Percentiles rank a stretch among this genome's conserved stretches.
phyloP scores from a whole-genome alignment of 2,797 vertebrate species.

The Botia kubotai region DNA sequence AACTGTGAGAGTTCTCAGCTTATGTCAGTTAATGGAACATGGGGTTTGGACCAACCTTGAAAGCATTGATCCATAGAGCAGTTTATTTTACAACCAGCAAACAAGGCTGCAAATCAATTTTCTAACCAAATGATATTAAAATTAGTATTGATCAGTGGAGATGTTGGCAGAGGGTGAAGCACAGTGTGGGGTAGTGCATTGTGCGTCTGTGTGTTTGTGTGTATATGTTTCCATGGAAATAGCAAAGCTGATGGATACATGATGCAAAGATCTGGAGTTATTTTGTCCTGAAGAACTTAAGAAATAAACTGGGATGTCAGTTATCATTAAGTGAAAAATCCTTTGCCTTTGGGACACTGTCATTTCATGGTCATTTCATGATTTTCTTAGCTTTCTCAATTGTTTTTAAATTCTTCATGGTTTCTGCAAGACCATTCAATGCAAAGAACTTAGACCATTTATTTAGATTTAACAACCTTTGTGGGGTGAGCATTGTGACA shows the following conservation, averaged over 20 bases:
- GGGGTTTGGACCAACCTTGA: conserved; percentile 49
- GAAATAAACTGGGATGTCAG: conserved; percentile 24
- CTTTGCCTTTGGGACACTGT: background rate
- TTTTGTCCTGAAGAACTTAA: conserved; percentile 9
- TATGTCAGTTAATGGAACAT: conserved; percentile 10
- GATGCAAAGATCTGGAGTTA: conserved; percentile 24
- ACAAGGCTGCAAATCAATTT: conserved; percentile 48
- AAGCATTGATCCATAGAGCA: conserved; percentile 47
- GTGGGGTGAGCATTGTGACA: background rate
- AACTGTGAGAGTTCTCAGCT: background rate
- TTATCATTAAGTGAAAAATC: conserved; percentile 11
- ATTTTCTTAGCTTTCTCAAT: background rate
- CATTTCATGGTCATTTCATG: conserved; percentile 14
- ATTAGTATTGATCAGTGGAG: conserved; percentile 49
- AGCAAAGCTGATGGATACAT: conserved; percentile 15
- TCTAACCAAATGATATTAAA: conserved; percentile 53
- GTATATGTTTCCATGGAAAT: conserved; percentile 40
- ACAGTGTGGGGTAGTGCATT: background rate
- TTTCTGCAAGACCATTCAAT: background rate
- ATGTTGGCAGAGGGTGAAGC: conserved; percentile 32
- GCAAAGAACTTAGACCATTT: background rate
- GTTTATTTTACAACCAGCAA: conserved; percentile 33
- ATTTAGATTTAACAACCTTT: background rate
- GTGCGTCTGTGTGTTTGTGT: conserved; percentile 2
- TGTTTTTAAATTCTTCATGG: background rate